Percentiles rank a stretch among this genome's conserved stretches.
Conservation (phyloP, 1,140 invertebrate species). For the Listronotus bonariensis region DNA sequence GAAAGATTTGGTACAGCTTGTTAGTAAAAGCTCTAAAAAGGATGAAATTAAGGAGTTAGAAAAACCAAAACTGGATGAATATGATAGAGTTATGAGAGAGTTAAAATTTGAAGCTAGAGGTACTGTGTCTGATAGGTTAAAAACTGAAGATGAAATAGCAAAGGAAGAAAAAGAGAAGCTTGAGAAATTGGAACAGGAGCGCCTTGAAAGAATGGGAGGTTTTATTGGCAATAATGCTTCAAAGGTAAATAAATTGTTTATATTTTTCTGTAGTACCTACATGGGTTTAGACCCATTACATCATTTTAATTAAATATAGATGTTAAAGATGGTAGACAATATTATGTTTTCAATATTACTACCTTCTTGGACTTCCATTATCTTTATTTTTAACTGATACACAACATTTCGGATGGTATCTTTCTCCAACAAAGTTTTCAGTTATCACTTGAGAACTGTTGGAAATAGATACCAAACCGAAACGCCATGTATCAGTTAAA, state of each 20-base stretch:
- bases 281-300: too few relatives aligned
- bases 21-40: constrained; percentile 60
- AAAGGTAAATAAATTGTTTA: constrained; percentile 18
- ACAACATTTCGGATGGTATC: too few relatives aligned
- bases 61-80: constrained; percentile 69
- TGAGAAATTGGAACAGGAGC: constrained; percentile 78
- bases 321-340: too few relatives aligned
- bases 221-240: constrained; percentile 52
- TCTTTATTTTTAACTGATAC: too few relatives aligned
- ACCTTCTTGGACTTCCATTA: too few relatives aligned
- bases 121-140: constrained; percentile 77
- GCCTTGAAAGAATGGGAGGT: constrained; percentile 76
- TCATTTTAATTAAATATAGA: too few relatives aligned
- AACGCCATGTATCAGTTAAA: too few relatives aligned
- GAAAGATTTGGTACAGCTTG: constrained; percentile 74
- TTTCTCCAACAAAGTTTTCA: too few relatives aligned
- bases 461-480: too few relatives aligned
- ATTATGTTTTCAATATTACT: too few relatives aligned
- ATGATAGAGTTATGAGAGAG: constrained; percentile 80
- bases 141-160: constrained; percentile 80
- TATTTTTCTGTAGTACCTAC: too few relatives aligned
- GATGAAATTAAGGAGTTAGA: constrained; percentile 57
- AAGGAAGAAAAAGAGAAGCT: constrained; percentile 78
- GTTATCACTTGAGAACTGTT: too few relatives aligned
- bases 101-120: constrained; percentile 83